Evolutionary conservation across 2,888 invertebrate genomes (phyloP).

Genomic region (Sepiola atlantica): DNA sequence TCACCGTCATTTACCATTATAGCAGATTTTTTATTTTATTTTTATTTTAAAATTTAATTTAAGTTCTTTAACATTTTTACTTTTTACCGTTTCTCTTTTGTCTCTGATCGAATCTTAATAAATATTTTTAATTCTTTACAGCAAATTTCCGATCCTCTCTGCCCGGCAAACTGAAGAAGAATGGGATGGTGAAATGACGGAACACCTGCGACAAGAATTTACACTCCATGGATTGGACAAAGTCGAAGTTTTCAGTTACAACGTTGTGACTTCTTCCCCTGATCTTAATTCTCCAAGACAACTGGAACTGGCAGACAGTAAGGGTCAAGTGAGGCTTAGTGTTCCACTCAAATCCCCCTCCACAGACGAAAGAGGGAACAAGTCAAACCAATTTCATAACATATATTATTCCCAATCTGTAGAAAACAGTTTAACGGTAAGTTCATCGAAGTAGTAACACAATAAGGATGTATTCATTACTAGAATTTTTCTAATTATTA

Average conservation of each 20-base stretch:
- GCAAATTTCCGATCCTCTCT: background rate
- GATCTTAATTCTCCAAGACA: background rate
- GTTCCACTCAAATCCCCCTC: background rate
- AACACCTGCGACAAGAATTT: slow-evolving; percentile 8
- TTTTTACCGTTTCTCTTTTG: background rate
- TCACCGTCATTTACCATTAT: too few relatives aligned
- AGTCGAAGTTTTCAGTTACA: slow-evolving; percentile 34
- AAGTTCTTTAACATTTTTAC: too few relatives aligned
- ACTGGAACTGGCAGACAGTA: background rate
- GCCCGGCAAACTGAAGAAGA: background rate
- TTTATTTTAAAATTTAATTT: too few relatives aligned
- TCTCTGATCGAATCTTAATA: background rate
- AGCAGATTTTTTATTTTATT: too few relatives aligned
- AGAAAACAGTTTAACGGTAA: background rate
- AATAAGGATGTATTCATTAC: background rate
- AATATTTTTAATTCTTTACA: background rate
- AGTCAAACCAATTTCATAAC: background rate
- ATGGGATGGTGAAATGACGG: background rate
- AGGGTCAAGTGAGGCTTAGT: background rate
- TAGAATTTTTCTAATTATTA: too few relatives aligned
- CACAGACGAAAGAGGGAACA: background rate
- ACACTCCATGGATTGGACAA: background rate
- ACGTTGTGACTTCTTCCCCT: background rate
- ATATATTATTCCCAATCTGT: background rate
- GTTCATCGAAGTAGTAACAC: background rate